These are phyloP conservation scores for Plagiodera versicolora DNA, from an alignment of 2,888 invertebrate genomes.

Conservation along the genomic window DNA sequence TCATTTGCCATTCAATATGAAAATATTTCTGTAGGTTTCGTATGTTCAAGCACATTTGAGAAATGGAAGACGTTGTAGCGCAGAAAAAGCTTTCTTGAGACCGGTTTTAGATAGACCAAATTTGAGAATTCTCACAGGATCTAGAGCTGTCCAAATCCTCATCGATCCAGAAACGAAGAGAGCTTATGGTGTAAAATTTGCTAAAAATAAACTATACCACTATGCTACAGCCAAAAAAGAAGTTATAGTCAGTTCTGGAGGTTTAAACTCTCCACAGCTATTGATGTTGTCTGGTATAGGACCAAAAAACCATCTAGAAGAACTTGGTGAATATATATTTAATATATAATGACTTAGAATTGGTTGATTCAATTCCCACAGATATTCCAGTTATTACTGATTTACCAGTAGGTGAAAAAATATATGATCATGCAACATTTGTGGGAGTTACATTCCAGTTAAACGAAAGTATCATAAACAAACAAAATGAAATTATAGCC, in stretches of 20 bases:
- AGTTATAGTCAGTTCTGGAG: constrained; percentile 85
- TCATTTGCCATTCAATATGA: no score
- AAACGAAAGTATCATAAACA: constrained; percentile 34
- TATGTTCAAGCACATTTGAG: constrained; percentile 63
- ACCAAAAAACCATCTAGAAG: constrained; percentile 62
- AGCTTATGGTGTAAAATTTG: constrained; percentile 71
- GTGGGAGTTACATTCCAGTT: constrained; percentile 53
- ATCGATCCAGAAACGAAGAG: constrained; percentile 64
- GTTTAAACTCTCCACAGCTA: constrained; percentile 87
- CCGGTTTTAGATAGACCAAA: constrained; percentile 64
- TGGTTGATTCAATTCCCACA: not conserved
- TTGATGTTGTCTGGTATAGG: constrained; percentile 79
- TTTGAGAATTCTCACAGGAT: constrained; percentile 65
- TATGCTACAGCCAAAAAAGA: constrained; percentile 69
- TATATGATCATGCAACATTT: constrained; percentile 66
- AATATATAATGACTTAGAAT: not conserved
- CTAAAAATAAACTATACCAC: constrained; percentile 28
- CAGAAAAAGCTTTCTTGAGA: constrained; percentile 67
- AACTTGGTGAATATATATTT: constrained; percentile 46
- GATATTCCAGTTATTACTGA: constrained; percentile 64
- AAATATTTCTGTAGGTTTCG: not conserved
- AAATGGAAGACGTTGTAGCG: constrained; percentile 66
- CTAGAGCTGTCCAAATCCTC: constrained; percentile 66
- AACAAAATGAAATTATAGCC: constrained; percentile 23
- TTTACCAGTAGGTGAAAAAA: constrained; percentile 68